A percentile compares a stretch with the other conserved stretches of the same genome.
Evolutionary conservation across 2,113 vertebrate species (phyloP).

Genomic region (Gobiocypris rarus): DNA sequence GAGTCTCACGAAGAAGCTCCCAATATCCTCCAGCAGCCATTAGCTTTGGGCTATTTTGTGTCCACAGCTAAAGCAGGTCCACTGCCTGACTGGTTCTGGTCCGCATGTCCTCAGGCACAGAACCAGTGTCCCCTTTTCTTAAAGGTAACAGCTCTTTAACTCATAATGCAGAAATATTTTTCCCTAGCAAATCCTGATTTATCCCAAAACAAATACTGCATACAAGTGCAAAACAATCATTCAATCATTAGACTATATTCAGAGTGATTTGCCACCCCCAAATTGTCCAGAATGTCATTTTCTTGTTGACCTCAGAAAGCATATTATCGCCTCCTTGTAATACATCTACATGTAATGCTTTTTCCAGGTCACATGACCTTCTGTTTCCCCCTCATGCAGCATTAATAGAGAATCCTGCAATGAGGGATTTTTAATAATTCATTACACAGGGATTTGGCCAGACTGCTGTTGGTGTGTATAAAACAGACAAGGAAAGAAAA

Average conservation of each 20-base stretch:
- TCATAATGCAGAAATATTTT: background rate
- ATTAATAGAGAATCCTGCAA: slow-evolving; percentile 51
- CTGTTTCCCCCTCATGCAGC: slow-evolving; percentile 73
- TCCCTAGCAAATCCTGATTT: background rate
- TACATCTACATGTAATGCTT: slow-evolving; percentile 80
- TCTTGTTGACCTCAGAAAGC: background rate
- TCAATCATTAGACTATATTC: background rate
- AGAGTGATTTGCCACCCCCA: background rate
- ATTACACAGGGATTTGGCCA: slow-evolving; percentile 30
- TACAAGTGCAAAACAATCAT: background rate
- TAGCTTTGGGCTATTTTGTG: slow-evolving; percentile 97
- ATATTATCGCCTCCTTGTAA: slow-evolving; percentile 78
- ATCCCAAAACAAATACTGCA: background rate
- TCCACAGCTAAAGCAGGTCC: slow-evolving; percentile 97
- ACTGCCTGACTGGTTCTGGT: slow-evolving; percentile 99
- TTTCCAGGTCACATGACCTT: slow-evolving; percentile 86
- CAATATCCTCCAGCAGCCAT: slow-evolving; percentile 96
- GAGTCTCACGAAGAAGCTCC: slow-evolving; percentile 97
- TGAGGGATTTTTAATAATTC: slow-evolving; percentile 50
- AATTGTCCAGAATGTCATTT: background rate
- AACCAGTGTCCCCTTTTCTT: slow-evolving; percentile 95
- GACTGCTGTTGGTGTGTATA: slow-evolving; percentile 21
- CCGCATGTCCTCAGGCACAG: slow-evolving; percentile 97
- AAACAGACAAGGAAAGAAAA: slow-evolving; percentile 7
- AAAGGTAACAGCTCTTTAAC: slow-evolving; percentile 67